Evolutionary conservation across 1,140 invertebrate species (phyloP).

Genomic region (Achatina immaculata): DNA sequence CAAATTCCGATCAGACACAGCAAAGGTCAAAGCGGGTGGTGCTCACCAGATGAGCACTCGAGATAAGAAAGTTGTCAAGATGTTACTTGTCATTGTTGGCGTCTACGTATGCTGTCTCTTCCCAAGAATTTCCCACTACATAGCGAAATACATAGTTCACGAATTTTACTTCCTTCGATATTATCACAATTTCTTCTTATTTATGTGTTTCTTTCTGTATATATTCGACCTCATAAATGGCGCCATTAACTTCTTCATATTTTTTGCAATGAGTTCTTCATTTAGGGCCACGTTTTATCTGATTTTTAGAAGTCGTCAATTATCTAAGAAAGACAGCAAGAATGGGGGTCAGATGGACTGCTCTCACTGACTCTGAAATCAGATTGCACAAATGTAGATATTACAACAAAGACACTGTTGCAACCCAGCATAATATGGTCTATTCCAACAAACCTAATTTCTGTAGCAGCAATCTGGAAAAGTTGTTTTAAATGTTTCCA

Average conservation of each 20-base stretch:
- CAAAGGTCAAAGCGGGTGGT: not conserved
- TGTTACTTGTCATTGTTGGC: constrained; percentile 7
- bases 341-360: too few species aligned
- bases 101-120: not conserved
- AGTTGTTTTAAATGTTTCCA: too few species aligned
- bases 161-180: constrained; percentile 1
- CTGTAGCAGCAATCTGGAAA: too few species aligned
- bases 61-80: not conserved
- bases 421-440: too few species aligned
- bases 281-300: constrained; percentile 10
- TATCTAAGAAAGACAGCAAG: not conserved
- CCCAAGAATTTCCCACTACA: constrained; percentile 7
- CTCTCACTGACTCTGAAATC: too few species aligned
- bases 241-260: constrained; percentile 15
- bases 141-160: not conserved
- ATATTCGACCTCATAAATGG: not conserved
- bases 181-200: not conserved
- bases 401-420: too few species aligned
- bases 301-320: not conserved
- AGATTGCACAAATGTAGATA: too few species aligned
- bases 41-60: not conserved
- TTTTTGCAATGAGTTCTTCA: constrained; percentile 13
- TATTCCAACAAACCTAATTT: too few species aligned
- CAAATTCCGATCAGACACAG: not conserved
- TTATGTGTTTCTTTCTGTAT: not conserved